phyloP scores from a whole-genome alignment of 1,140 invertebrate species.

The Acromyrmex heyeri region DNA sequence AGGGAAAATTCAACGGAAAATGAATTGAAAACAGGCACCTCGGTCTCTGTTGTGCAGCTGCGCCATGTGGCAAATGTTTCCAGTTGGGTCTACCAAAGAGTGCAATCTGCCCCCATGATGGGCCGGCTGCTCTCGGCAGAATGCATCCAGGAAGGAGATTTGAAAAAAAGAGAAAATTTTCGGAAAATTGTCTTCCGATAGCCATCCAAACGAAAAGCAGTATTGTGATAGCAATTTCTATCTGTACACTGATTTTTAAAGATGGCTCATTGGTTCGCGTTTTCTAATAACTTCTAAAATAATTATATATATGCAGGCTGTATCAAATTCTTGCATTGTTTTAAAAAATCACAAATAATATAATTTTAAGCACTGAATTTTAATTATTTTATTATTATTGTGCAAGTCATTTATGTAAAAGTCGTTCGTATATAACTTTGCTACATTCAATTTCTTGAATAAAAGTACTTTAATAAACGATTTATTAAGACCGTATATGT shows the following conservation, averaged over 20 bases:
- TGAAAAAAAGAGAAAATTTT: no score
- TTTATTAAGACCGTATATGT: no score
- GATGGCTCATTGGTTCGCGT: not conserved
- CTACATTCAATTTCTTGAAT: not conserved
- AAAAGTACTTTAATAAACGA: not conserved
- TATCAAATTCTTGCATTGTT: not conserved
- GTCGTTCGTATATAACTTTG: not conserved
- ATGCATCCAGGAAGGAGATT: slow-evolving; percentile 3
- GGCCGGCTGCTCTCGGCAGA: slow-evolving; percentile 36
- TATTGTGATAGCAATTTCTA: not conserved
- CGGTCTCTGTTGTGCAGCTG: slow-evolving; percentile 62
- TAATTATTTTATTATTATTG: slow-evolving; percentile 11
- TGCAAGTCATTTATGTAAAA: not conserved
- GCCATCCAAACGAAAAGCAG: not conserved
- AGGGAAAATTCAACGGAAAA: slow-evolving; percentile 67
- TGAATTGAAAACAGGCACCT: slow-evolving; percentile 63
- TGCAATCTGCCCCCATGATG: slow-evolving; percentile 60
- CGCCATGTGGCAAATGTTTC: slow-evolving; percentile 61
- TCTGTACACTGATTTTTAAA: not conserved
- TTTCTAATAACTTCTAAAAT: not conserved
- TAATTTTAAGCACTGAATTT: not conserved
- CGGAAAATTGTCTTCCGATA: slow-evolving; percentile 7
- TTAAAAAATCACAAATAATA: slow-evolving; percentile 3
- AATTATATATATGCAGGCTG: not conserved
- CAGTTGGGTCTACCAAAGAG: slow-evolving; percentile 25